Evolutionary conservation across 2,797 vertebrate species (phyloP).

Genomic region (Steatocranus sp.): DNA sequence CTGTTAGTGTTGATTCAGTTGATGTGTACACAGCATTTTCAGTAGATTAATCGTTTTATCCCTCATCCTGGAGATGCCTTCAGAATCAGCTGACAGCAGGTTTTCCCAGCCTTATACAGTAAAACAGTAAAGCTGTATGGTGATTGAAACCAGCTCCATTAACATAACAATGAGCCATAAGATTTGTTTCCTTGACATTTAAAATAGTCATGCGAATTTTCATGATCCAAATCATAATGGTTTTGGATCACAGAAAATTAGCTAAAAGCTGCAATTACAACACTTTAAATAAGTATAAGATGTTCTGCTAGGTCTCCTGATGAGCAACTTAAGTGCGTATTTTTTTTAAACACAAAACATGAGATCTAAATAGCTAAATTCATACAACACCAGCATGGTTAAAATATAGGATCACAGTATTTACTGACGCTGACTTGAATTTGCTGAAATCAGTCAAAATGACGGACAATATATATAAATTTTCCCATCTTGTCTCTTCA

Average conservation of each 20-base stretch:
- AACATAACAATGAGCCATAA: background rate
- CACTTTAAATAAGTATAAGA: background rate
- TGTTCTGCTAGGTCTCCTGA: background rate
- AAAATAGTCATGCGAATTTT: background rate
- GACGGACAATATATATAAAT: background rate
- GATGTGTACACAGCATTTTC: background rate
- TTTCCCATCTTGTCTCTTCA: background rate
- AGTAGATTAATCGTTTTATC: background rate
- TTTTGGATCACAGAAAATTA: background rate
- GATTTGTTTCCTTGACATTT: background rate
- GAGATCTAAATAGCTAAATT: background rate
- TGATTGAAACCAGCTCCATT: background rate
- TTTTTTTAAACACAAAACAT: background rate
- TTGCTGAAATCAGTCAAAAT: background rate
- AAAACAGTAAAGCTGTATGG: background rate
- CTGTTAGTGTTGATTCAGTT: background rate
- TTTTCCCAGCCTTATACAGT: background rate
- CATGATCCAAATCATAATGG: background rate
- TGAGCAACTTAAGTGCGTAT: accelerated
- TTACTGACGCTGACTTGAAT: background rate
- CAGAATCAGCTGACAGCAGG: background rate
- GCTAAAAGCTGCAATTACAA: background rate
- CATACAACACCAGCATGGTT: background rate
- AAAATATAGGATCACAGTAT: background rate
- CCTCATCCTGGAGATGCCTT: background rate